phyloP scores from a whole-genome alignment of 2,113 vertebrate genomes.

The Hystrix cristata region DNA sequence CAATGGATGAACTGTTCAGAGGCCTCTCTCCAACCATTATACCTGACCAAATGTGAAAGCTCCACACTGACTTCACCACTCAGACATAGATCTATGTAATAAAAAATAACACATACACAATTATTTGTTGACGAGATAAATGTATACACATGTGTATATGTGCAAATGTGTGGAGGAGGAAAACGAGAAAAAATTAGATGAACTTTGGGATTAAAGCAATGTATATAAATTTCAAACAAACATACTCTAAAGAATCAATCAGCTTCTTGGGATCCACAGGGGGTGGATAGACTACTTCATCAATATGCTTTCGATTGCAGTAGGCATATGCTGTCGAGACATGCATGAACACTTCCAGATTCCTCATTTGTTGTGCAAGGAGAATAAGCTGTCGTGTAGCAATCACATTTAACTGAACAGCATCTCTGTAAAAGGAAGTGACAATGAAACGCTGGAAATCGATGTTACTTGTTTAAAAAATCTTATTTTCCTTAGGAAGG shows the following conservation, averaged over 20 bases:
- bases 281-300: slow-evolving; percentile 95
- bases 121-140: slow-evolving; percentile 46
- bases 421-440: slow-evolving; percentile 90
- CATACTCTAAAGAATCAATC: slow-evolving; percentile 97
- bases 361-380: slow-evolving; percentile 94
- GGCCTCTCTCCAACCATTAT: slow-evolving; percentile 10
- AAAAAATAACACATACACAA: neutral
- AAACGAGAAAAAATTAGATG: neutral
- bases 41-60: slow-evolving; percentile 20
- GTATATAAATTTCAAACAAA: slow-evolving; percentile 57
- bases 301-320: slow-evolving; percentile 96
- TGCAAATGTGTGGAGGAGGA: neutral
- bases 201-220: slow-evolving; percentile 57
- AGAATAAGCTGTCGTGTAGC: slow-evolving; percentile 95
- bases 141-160: neutral
- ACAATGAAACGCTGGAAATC: slow-evolving; percentile 42
- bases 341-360: slow-evolving; percentile 96
- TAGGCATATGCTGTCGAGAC: slow-evolving; percentile 99
- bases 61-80: neutral
- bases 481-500: slow-evolving; percentile 32
- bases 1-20: slow-evolving; percentile 25
- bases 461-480: slow-evolving; percentile 48
- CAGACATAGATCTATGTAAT: neutral
- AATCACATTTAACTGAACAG: slow-evolving; percentile 97
- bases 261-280: slow-evolving; percentile 97